Evolutionary conservation across 2,888 invertebrate species (phyloP), one percentile per base, ranked within the genome.

Genomic region (Hyposoter didymator): DNA sequence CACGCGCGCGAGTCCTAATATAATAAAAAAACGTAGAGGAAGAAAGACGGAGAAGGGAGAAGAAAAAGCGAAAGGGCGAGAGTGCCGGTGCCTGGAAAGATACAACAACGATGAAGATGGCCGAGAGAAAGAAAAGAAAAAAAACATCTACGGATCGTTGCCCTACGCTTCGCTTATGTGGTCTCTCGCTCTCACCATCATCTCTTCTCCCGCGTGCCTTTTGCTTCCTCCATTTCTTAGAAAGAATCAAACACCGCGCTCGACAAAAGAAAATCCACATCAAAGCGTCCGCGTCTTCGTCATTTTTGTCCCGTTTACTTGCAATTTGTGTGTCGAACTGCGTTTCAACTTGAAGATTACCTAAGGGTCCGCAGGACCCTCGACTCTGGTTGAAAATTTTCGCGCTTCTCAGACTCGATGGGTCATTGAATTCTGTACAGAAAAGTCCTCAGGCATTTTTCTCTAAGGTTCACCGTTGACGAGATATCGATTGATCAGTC

Each of bases 221-320:
- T 47, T 73, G 47, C 87, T 89, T 87, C 84, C 88, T 82, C 88
- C 88, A 89, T 92, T 88, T 92, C 92, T 91, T 75, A 89, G 92
- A 92, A 91, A 89, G 89, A 90, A 91, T 92, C 90, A 90, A 91
- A 91, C 84, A 90, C 90, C 90, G 90, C 89, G 87, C 76, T 88
- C 88, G 89, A 90, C 90, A 89, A 90, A 90, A 91, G 90, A 87
- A 81, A 84, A 82, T 55, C 75, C 69, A 79, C 75, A 81, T 78
- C 75, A 19, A 75, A 39, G 22, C 64, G 28, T 19, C 47, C 64
- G 14, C n/a, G 47, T 43, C 66, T 64, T 32, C 19, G n/a, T 59
- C 73, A 73, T 59, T 59, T 55, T 59, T 35, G 8, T 35, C 14
- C 52, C 59, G 59, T 55, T 35, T 43, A 19, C 67, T 67, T 43